A percentile compares a stretch with the other conserved stretches of the same genome.
Evolutionary conservation across 2,113 vertebrate species (phyloP).

Genomic region (Lycaon pictus): DNA sequence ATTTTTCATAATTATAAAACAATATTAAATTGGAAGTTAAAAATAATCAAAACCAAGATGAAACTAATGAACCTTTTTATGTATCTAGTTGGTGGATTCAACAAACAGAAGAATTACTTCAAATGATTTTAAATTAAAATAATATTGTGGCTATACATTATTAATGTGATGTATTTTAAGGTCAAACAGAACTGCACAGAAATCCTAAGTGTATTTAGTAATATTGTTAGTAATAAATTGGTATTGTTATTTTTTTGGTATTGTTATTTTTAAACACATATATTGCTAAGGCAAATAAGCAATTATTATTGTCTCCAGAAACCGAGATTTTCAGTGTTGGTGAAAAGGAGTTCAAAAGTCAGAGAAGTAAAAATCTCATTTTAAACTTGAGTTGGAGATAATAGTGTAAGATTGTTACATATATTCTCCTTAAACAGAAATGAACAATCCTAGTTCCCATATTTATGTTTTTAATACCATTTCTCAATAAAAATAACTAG

Average conservation of each 20-base stretch:
- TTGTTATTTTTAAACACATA: not conserved
- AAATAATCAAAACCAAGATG: not conserved
- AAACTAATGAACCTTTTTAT: not conserved
- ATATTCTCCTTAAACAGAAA: constrained; percentile 14
- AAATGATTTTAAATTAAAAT: constrained; percentile 41
- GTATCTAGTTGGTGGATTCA: not conserved
- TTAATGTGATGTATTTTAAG: constrained; percentile 15
- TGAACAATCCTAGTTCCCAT: not conserved
- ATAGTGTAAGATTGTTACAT: not conserved
- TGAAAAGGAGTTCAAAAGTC: not conserved
- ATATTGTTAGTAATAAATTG: not conserved
- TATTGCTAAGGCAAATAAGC: constrained; percentile 20
- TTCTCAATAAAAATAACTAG: constrained; percentile 21
- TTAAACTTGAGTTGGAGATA: constrained; percentile 5
- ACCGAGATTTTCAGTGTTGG: not conserved
- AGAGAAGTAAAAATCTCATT: not conserved
- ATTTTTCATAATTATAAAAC: constrained; percentile 1
- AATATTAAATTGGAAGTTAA: not conserved
- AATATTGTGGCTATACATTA: not conserved
- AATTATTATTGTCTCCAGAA: not conserved
- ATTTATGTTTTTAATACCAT: constrained; percentile 10
- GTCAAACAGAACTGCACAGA: not conserved
- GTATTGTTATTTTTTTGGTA: not conserved
- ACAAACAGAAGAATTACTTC: not conserved
- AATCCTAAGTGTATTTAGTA: not conserved